Base-by-base conservation (phyloP, 2,113 vertebrate species). In the Saguinus imperator region DNA sequence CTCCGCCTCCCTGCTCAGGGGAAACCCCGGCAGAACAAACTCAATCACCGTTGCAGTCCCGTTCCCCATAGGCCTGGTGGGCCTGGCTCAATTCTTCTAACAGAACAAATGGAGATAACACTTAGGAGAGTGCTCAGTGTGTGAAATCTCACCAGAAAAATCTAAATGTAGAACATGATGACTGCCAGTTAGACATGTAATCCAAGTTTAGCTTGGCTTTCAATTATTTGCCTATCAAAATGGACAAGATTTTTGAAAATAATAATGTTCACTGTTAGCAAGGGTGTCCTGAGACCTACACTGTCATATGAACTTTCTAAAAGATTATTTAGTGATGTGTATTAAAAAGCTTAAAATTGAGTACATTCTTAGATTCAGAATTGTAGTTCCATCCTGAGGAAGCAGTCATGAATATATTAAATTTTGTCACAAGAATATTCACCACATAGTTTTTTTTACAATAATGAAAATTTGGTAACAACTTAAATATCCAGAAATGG, bases 11-110 rank as follows among this genome's bases (percentile, higher is more conserved):
- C 79, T 68, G 89, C 85, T 85, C 55, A 91, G 86, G 21, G 55
- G 43, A 96, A 95, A 94, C 52, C 93, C 96, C 70, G 94, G 91
- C 77, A 97, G 92, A 91, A 97, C 29, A 66, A 94, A 89, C 75
- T 94, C 81, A 16, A 13, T 57, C 9, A 73, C 37, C 0, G 0
- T 9, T 4, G 77, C 85, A 18, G 58, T 70, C 77, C 77, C 58
- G 83, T 61, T 88, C n/a, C 66, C 61, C 92, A 92, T 37, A 50
- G 57, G 58, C 84, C 20, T 32, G 13, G 29, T 72, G 37, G 3
- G 0, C 10, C 20, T 21, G 50, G 29, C 16, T 88, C 40, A 8
- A 11, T 43, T 68, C 27, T 21, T 29, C 87, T 87, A 73, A 91
- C 6, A 25, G 35, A 73, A 91, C 55, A 82, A 25, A 57, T 43